Conservation (phyloP, 2,888 invertebrate genomes). For the Lepidocyrtoides sp. region DNA sequence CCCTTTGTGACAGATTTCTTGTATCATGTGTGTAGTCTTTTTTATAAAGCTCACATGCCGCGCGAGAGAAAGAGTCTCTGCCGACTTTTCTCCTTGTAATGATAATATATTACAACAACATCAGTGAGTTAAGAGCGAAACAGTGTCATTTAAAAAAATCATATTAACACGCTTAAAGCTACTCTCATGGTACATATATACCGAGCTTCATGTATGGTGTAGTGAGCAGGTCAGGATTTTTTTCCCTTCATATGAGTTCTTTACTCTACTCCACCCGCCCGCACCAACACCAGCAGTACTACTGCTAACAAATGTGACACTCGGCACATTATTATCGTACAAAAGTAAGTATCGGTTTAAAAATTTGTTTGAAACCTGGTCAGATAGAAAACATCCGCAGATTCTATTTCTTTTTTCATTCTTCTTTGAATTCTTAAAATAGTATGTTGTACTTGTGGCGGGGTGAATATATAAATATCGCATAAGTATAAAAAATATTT, state of each 20-base stretch:
- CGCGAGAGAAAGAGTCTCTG: conserved; percentile 39
- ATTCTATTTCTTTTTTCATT: conserved; percentile 41
- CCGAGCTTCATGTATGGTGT: not conserved
- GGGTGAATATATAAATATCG: not conserved
- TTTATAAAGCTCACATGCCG: conserved; percentile 57
- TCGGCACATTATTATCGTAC: conserved; percentile 64
- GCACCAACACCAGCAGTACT: not conserved
- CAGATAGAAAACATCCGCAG: conserved; percentile 75
- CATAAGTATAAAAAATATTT: too few species aligned
- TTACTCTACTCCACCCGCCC: conserved; percentile 28
- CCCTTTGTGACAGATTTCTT: conserved; percentile 18
- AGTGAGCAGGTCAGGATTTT: conserved; percentile 70
- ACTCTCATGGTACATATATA: not conserved
- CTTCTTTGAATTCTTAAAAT: conserved; percentile 16
- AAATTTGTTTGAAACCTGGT: conserved; percentile 69
- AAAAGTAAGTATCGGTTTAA: conserved; percentile 57
- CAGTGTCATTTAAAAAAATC: conserved; percentile 64
- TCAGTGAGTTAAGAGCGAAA: conserved; percentile 53
- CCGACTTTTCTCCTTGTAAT: conserved; percentile 68
- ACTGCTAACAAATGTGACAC: conserved; percentile 68
- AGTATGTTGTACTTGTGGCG: conserved; percentile 22
- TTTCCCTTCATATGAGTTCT: not conserved
- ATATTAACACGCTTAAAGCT: conserved; percentile 49
- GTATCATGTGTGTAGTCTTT: conserved; percentile 8
- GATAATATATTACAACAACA: conserved; percentile 65